A percentile compares a stretch with the other conserved stretches of the same genome.
Conservation (phyloP, 1,140 invertebrate genomes). For the Drosophila parabipectinata region DNA sequence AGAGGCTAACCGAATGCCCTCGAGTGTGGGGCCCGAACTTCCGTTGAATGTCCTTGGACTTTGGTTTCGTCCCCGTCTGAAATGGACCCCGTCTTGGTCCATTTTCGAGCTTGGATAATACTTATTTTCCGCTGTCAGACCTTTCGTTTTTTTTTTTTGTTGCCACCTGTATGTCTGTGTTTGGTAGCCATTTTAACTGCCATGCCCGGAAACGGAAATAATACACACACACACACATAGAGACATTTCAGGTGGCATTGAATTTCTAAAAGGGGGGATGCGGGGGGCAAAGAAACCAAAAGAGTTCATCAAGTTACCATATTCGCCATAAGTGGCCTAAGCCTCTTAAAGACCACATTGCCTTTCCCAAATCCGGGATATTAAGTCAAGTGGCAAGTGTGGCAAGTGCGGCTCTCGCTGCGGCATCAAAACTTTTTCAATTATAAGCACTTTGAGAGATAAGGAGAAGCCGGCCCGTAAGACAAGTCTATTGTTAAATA, state of each 20-base stretch:
- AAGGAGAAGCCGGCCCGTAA: conserved; percentile 13
- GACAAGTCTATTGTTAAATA: conserved; percentile 10
- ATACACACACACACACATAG: conserved; percentile 41
- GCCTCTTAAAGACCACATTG: conserved; percentile 19
- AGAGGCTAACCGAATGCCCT: neutral
- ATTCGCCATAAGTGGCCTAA: conserved; percentile 29
- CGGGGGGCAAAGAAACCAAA: no score
- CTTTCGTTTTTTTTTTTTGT: neutral
- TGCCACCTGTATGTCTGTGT: no score
- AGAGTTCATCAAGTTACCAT: conserved; percentile 37
- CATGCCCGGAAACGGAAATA: conserved; percentile 59
- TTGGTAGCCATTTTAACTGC: conserved; percentile 2
- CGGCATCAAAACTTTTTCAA: conserved; percentile 71
- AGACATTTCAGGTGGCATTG: conserved; percentile 9
- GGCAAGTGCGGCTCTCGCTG: conserved; percentile 21
- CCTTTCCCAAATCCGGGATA: conserved; percentile 37
- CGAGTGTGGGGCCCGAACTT: conserved; percentile 37
- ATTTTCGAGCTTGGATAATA: conserved; percentile 56
- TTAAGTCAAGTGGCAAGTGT: conserved; percentile 60
- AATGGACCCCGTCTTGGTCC: conserved; percentile 10
- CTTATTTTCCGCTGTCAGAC: conserved; percentile 68
- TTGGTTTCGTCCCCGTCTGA: conserved; percentile 30
- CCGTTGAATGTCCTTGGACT: conserved; percentile 43
- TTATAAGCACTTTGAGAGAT: conserved; percentile 60
- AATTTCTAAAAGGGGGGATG: conserved; percentile 9